A percentile compares a stretch with the other conserved stretches of the same genome.
phyloP scores from a whole-genome alignment of 1,140 invertebrate species.

The Polypedilum vanderplanki region DNA sequence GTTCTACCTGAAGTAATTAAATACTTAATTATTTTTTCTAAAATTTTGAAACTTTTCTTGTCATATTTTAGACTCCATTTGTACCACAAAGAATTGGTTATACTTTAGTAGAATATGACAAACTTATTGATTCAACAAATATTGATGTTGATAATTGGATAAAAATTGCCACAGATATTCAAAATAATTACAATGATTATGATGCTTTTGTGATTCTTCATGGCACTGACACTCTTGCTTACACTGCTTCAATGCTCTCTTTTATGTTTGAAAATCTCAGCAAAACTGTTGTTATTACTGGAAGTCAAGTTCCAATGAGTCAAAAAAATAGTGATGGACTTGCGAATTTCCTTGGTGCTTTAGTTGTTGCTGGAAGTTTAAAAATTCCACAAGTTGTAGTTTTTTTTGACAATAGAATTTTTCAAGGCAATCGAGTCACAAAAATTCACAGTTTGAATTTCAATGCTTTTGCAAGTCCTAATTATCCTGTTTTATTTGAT shows the following conservation, averaged over 20 bases:
- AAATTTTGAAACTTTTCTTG: too few species aligned
- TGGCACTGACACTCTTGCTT: constrained; percentile 94
- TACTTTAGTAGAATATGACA: constrained; percentile 78
- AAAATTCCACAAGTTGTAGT: constrained; percentile 90
- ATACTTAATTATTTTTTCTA: too few species aligned
- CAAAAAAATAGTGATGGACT: constrained; percentile 83
- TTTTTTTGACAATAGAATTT: constrained; percentile 81
- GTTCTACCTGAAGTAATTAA: too few species aligned
- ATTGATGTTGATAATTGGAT: constrained; percentile 90
- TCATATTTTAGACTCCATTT: constrained; percentile 36
- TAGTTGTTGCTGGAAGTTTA: constrained; percentile 86
- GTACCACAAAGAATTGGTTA: constrained; percentile 58
- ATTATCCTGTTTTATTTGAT: constrained; percentile 54
- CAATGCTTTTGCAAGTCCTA: constrained; percentile 87
- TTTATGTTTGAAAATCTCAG: constrained; percentile 94
- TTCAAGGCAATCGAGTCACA: constrained; percentile 80
- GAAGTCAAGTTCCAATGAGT: constrained; percentile 83
- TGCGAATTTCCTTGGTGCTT: constrained; percentile 84
- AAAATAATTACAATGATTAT: constrained; percentile 50
- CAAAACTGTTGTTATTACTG: constrained; percentile 94
- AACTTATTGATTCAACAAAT: constrained; percentile 85
- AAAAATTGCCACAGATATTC: constrained; percentile 79
- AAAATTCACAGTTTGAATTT: constrained; percentile 76
- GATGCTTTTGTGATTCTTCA: constrained; percentile 95
- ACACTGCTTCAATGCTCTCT: constrained; percentile 89